Evolutionary conservation across 2,797 vertebrate genomes (phyloP).

Genomic region (Parotocinclus haroldoi): DNA sequence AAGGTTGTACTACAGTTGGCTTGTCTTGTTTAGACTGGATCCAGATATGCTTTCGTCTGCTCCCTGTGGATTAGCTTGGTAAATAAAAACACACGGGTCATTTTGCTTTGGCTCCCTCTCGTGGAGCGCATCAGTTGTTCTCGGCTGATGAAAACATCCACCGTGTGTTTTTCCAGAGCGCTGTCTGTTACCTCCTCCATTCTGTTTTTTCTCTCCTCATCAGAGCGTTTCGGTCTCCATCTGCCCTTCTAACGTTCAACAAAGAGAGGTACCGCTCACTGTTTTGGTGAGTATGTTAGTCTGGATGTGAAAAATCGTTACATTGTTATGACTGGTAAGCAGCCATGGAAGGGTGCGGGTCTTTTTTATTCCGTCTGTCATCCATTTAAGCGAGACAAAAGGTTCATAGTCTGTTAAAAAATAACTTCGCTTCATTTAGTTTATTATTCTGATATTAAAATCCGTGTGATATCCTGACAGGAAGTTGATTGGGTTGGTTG

Average conservation of each 20-base stretch:
- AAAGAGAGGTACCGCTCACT: slow-evolving; percentile 3
- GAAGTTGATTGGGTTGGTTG: no score
- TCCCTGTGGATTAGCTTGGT: no score
- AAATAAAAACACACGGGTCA: background rate
- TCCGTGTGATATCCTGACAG: no score
- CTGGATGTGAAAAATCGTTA: slow-evolving; percentile 6
- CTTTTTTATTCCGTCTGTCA: slow-evolving; percentile 14
- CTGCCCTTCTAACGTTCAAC: background rate
- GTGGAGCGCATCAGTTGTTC: slow-evolving; percentile 49
- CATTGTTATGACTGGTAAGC: slow-evolving; percentile 18
- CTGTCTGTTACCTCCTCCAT: slow-evolving; percentile 50
- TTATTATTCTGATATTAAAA: no score
- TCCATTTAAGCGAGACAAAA: background rate
- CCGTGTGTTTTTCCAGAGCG: slow-evolving; percentile 55
- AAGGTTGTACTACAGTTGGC: background rate
- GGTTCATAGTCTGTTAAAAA: background rate
- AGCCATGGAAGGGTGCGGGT: slow-evolving; percentile 23
- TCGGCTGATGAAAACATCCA: slow-evolving; percentile 41
- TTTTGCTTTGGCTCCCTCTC: slow-evolving; percentile 54
- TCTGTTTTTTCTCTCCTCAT: slow-evolving; percentile 33
- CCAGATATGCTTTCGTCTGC: no score
- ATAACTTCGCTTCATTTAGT: background rate
- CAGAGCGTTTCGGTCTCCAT: slow-evolving; percentile 15
- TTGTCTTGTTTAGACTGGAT: background rate
- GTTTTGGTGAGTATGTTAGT: slow-evolving; percentile 40